Evolutionary conservation across 2,113 vertebrate genomes (phyloP).

Genomic region (Oryzias javanicus): DNA sequence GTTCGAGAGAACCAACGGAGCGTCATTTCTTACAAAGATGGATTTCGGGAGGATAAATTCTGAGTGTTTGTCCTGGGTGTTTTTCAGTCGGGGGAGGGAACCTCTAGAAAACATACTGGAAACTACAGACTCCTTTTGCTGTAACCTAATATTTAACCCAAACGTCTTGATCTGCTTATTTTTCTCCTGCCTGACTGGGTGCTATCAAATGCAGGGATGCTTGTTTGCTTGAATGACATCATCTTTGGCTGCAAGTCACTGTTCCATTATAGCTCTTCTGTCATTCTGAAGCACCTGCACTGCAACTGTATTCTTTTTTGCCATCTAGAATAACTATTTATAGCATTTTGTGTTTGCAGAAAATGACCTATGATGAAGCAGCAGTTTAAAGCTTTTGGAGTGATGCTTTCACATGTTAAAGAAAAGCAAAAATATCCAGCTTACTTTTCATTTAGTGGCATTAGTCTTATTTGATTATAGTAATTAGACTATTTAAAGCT

Average conservation of each 20-base stretch:
- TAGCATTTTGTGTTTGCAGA: conserved; percentile 31
- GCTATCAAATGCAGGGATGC: conserved; percentile 57
- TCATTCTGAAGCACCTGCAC: conserved; percentile 47
- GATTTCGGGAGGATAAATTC: conserved; percentile 1
- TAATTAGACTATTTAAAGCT: background rate
- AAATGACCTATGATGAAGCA: conserved; percentile 33
- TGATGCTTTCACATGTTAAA: background rate
- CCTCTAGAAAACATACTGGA: conserved; percentile 16
- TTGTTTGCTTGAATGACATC: conserved; percentile 56
- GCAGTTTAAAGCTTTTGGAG: conserved; percentile 9
- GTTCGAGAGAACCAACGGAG: conserved; percentile 48
- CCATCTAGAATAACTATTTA: conserved; percentile 32
- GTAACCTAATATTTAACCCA: conserved; percentile 55
- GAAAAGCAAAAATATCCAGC: background rate
- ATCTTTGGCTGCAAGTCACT: conserved; percentile 42
- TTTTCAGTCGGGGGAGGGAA: conserved; percentile 26
- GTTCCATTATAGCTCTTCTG: conserved; percentile 37
- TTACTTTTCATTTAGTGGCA: background rate
- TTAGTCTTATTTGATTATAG: background rate
- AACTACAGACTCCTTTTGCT: conserved; percentile 29
- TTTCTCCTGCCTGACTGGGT: conserved; percentile 39
- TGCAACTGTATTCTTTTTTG: conserved; percentile 27
- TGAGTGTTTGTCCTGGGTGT: background rate
- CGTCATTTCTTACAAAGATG: conserved; percentile 46
- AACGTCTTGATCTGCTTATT: conserved; percentile 51